A percentile compares a stretch with the other conserved stretches of the same genome.
Evolutionary conservation across 2,113 vertebrate genomes (phyloP).

Genomic region (Tetrao urogallus): DNA sequence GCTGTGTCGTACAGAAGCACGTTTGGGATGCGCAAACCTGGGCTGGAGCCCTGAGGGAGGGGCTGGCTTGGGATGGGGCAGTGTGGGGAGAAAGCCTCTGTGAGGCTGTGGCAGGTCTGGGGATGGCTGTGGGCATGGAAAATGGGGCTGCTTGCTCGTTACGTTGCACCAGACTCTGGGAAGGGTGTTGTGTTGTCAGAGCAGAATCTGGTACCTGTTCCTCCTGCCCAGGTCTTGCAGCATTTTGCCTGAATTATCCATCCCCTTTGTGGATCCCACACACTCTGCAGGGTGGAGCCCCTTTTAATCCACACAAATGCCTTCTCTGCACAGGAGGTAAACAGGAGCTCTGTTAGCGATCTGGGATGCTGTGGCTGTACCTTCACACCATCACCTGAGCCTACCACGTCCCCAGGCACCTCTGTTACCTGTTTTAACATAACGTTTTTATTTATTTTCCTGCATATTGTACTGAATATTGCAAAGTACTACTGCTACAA

Average conservation of each 20-base stretch:
- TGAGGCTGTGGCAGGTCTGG: constrained; percentile 21
- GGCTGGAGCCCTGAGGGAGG: constrained; percentile 7
- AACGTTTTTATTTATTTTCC: not conserved
- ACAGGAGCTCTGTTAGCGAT: not conserved
- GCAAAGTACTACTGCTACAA: not conserved
- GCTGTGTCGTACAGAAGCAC: not conserved
- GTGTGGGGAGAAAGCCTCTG: not conserved
- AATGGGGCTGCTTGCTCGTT: constrained; percentile 35
- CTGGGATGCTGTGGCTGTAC: not conserved
- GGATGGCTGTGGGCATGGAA: constrained; percentile 16
- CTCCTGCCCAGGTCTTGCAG: not conserved
- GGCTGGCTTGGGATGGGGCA: not conserved
- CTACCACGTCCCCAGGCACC: not conserved
- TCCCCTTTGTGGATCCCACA: not conserved
- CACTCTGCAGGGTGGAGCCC: not conserved
- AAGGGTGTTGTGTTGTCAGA: not conserved
- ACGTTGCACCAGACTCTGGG: not conserved
- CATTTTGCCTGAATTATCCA: not conserved
- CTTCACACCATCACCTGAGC: not conserved
- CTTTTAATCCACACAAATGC: not conserved
- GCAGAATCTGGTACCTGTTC: not conserved
- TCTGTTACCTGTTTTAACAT: not conserved
- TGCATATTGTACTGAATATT: not conserved
- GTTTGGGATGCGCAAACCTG: not conserved
- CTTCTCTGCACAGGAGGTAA: not conserved